These are phyloP conservation scores for Nanorana parkeri DNA, from an alignment of 2,113 vertebrate species.

Conservation along the genomic window DNA sequence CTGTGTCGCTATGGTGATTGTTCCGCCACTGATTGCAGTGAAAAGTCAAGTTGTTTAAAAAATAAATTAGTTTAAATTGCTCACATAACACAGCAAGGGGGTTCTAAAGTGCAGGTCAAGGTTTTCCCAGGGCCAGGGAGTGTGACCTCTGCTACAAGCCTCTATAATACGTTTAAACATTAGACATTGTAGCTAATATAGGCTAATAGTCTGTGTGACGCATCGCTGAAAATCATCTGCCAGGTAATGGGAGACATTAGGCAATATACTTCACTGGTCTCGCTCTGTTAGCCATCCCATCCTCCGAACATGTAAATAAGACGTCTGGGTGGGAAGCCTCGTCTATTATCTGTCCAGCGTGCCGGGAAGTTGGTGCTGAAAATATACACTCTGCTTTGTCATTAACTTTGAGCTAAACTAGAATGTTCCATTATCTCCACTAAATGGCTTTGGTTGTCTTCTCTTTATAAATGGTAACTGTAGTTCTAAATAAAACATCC, in stretches of 20 bases:
- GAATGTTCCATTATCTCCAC: neutral
- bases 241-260: neutral
- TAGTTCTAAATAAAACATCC: too few relatives aligned
- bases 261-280: neutral
- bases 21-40: too few relatives aligned
- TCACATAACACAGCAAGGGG: too few relatives aligned
- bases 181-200: neutral
- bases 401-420: neutral
- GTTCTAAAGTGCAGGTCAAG: too few relatives aligned
- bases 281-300: constrained; percentile 7
- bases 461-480: neutral
- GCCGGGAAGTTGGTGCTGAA: neutral
- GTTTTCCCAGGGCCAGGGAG: too few relatives aligned
- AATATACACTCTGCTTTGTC: neutral
- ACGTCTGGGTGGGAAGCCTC: neutral
- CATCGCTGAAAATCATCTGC: neutral
- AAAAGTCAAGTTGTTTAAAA: too few relatives aligned
- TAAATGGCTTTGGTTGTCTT: neutral
- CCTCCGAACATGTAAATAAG: constrained; percentile 26
- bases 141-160: too few relatives aligned
- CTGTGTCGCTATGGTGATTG: too few relatives aligned
- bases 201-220: neutral
- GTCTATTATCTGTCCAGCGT: neutral
- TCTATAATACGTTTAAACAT: constrained; percentile 14
- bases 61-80: too few relatives aligned